Percentiles rank a stretch among this genome's conserved stretches.
Conservation (phyloP, 2,888 invertebrate species). For the Orthonevra nobilis region DNA sequence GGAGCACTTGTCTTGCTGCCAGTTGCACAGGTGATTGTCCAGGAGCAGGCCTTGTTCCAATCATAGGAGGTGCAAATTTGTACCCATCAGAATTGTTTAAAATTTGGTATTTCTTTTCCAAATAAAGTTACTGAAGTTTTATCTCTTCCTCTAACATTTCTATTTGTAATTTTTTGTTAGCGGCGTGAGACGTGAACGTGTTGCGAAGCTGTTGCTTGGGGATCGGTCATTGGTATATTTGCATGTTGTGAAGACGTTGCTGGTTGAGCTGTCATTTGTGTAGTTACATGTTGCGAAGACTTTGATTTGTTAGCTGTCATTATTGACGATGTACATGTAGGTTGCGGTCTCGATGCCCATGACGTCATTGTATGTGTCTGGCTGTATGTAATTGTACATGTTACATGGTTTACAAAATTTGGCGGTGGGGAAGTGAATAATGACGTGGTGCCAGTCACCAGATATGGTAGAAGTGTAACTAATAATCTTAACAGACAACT, state of each 20-base stretch:
- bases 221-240: background rate
- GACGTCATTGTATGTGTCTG: slow-evolving; percentile 2
- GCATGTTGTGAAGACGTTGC: background rate
- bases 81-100: background rate
- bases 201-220: background rate
- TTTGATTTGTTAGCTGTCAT: background rate
- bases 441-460: background rate
- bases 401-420: background rate
- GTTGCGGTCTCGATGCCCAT: background rate
- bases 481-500: no score
- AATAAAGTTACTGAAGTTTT: slow-evolving; percentile 32
- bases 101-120: slow-evolving; percentile 24
- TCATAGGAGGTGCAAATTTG: background rate
- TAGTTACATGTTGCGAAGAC: background rate
- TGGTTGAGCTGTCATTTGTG: background rate
- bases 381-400: background rate
- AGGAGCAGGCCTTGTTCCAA: background rate
- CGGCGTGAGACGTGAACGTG: no score
- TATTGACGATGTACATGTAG: background rate
- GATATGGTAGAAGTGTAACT: no score
- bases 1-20: slow-evolving; percentile 48
- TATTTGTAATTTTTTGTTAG: slow-evolving; percentile 30
- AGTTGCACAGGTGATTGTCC: slow-evolving; percentile 32
- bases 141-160: slow-evolving; percentile 49
- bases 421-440: background rate